Evolutionary conservation across 2,113 vertebrate species (phyloP).

Genomic region (Scomber japonicus): DNA sequence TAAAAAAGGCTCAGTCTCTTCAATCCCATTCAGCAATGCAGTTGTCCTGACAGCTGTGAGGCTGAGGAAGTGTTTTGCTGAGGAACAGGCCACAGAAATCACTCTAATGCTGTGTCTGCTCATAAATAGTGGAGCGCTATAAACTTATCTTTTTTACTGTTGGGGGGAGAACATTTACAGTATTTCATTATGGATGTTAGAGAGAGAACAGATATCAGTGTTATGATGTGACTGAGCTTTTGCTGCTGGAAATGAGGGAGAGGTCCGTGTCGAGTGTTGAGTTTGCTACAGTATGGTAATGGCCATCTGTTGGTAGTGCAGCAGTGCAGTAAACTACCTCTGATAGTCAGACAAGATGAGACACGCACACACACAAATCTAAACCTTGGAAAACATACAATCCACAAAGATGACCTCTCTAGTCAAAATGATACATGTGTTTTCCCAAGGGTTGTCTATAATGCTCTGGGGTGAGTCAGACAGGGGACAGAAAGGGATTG

Average conservation of each 20-base stretch:
- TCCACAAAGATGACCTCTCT: constrained; percentile 33
- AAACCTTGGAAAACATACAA: constrained; percentile 22
- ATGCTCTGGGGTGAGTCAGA: constrained; percentile 50
- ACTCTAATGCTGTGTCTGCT: constrained; percentile 41
- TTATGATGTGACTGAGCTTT: constrained; percentile 46
- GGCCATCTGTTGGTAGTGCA: constrained; percentile 78
- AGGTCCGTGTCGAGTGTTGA: constrained; percentile 50
- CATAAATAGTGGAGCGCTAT: constrained; percentile 50
- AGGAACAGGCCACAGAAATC: constrained; percentile 47
- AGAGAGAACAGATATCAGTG: constrained; percentile 48
- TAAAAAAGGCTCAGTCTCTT: constrained; percentile 48
- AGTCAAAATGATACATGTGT: constrained; percentile 3
- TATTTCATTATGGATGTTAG: constrained; percentile 56
- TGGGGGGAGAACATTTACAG: constrained; percentile 52
- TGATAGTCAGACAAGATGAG: constrained; percentile 72
- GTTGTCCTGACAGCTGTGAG: constrained; percentile 52
- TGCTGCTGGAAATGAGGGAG: constrained; percentile 51
- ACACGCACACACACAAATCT: constrained; percentile 21
- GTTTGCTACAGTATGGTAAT: constrained; percentile 70
- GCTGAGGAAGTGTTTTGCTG: constrained; percentile 57
- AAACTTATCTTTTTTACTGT: constrained; percentile 56
- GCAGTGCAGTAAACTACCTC: constrained; percentile 78
- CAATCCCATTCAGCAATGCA: constrained; percentile 28
- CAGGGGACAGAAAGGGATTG: constrained; percentile 42
- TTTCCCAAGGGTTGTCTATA: constrained; percentile 21